Conservation (phyloP, 2,113 vertebrate genomes). For the Diphyllodes magnificus region DNA sequence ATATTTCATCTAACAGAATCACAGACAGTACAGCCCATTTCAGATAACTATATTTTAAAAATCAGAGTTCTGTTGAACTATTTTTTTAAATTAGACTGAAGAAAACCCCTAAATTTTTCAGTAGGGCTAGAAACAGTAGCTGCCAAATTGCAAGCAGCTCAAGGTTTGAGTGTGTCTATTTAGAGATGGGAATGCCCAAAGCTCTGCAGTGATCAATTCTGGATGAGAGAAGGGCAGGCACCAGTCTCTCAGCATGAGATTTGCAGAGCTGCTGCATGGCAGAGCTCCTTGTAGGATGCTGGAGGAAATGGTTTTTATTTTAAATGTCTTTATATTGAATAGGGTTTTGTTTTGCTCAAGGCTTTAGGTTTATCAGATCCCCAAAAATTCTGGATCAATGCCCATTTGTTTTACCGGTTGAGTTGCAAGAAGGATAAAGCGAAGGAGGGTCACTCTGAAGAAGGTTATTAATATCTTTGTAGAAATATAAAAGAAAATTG, state of each 20-base stretch:
- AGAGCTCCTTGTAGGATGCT: neutral
- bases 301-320: neutral
- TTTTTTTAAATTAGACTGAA: neutral
- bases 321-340: neutral
- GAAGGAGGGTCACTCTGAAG: neutral
- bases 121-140: neutral
- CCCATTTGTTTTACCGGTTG: accelerated
- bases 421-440: neutral
- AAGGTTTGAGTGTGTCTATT: neutral
- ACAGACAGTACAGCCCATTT: neutral
- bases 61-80: neutral
- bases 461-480: neutral
- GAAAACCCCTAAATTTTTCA: conserved; percentile 44
- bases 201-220: conserved; percentile 57
- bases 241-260: conserved; percentile 16
- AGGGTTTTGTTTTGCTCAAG: neutral
- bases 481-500: neutral
- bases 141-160: conserved; percentile 25
- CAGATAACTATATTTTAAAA: neutral
- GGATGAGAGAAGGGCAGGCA: conserved; percentile 39
- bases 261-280: neutral
- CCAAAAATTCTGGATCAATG: neutral
- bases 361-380: neutral
- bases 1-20: neutral
- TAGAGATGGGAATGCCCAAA: conserved; percentile 26